These are phyloP conservation scores for Dynastes hyllus DNA, from an alignment of 2,888 invertebrate species.

Conservation along the genomic window DNA sequence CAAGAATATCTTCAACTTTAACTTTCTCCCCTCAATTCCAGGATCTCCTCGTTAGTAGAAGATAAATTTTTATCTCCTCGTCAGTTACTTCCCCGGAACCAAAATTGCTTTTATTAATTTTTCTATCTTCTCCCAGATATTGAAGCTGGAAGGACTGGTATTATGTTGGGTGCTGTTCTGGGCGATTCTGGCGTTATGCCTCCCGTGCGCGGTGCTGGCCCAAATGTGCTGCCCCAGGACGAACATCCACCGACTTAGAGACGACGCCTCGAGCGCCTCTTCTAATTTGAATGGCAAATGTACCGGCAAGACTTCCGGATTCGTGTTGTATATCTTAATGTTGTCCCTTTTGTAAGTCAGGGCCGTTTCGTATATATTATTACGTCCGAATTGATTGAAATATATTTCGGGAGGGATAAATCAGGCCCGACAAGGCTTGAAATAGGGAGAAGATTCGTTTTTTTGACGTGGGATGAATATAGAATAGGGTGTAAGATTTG, in stretches of 20 bases:
- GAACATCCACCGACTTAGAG: slow-evolving; percentile 60
- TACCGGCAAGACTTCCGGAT: slow-evolving; percentile 54
- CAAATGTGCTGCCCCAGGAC: slow-evolving; percentile 61
- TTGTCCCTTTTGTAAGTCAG: slow-evolving; percentile 62
- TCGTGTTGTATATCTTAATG: slow-evolving; percentile 60
- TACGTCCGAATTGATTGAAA: slow-evolving; percentile 24
- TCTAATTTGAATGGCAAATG: slow-evolving; percentile 55
- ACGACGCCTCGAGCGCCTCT: slow-evolving; percentile 61
- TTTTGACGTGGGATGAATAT: slow-evolving; percentile 4
- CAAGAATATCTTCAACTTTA: neutral
- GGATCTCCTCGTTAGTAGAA: neutral
- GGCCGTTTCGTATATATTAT: neutral
- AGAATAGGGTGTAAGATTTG: neutral
- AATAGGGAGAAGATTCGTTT: neutral
- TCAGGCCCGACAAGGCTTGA: neutral
- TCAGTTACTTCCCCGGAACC: neutral
- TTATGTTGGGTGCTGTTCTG: slow-evolving; percentile 64
- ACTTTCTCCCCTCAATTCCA: neutral
- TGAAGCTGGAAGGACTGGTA: slow-evolving; percentile 64
- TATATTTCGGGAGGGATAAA: slow-evolving; percentile 17
- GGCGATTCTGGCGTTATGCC: slow-evolving; percentile 62
- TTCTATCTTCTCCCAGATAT: slow-evolving; percentile 58
- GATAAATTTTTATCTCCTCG: slow-evolving; percentile 18
- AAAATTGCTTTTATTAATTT: slow-evolving; percentile 29
- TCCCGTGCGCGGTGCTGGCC: slow-evolving; percentile 58